Base-by-base conservation (phyloP, 2,113 vertebrate species). In the Terrapene triunguis region DNA sequence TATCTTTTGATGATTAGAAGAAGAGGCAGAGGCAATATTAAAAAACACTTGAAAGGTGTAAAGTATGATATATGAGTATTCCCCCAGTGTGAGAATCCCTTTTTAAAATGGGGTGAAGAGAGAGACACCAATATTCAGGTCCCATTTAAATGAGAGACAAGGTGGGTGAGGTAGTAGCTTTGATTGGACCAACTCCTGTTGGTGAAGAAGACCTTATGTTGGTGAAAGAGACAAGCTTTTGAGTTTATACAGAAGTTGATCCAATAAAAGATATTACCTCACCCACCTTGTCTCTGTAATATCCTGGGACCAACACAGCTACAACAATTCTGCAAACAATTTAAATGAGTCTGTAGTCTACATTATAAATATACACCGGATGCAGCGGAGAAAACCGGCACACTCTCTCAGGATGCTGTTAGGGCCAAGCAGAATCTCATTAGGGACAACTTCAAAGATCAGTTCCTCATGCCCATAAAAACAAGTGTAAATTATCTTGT, bases 401-500 rank as follows among this genome's bases (percentile, higher is more conserved):
- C 96, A 29, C 95, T 98, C 97, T 98, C 98, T 97, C 98, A 98
- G 98, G 98, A 98, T 98, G 97, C 98, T 98, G 98, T 98, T 97
- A 98, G 98, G 98, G 98, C 98, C 98, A 98, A 97, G 96, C 98
- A 97, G 98, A 98, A 98, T 98, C 98, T 98, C 98, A 98, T 98
- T 98, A 98, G 98, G 98, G 98, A 97, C 96, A 96, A 98, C 98
- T 98, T 98, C 98, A 98, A 98, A 98, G 98, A 98, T 98, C 98
- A 96, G 98, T 97, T 98, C 98, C 96, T 98, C 97, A 85, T 98
- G 98, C 98, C 98, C 98, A 98, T 98, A 98, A 98, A 98, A 98
- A 98, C 97, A 98, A 98, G 98, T 98, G 98, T 98, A 98, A 98
- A 98, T 98, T 98, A 98, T 98, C 98, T 98, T 98, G 97, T 98